Conservation (phyloP, 2,113 vertebrate species). For the Typhlomys cinereus region DNA sequence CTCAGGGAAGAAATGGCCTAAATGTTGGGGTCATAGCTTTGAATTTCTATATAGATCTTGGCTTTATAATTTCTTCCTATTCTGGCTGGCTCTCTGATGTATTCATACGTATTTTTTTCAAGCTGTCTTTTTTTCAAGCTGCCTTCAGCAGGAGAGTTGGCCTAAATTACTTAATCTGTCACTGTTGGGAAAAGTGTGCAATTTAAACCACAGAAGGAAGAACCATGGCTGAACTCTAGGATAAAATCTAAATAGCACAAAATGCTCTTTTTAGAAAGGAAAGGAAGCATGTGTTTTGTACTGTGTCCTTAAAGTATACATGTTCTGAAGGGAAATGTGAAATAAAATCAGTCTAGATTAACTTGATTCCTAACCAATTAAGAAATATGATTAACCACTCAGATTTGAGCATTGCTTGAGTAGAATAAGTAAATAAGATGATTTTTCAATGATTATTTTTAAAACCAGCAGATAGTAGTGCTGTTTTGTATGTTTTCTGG, state of each 20-base stretch:
- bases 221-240: slow-evolving; percentile 1
- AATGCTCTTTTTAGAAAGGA: slow-evolving; percentile 36
- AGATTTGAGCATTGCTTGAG: not conserved
- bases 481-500: slow-evolving; percentile 41
- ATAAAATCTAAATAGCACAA: slow-evolving; percentile 22
- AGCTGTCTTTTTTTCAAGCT: slow-evolving; percentile 38
- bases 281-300: not conserved
- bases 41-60: slow-evolving; percentile 64
- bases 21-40: slow-evolving; percentile 54
- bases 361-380: slow-evolving; percentile 11
- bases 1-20: slow-evolving; percentile 65
- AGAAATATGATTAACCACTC: slow-evolving; percentile 34
- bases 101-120: slow-evolving; percentile 45
- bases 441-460: slow-evolving; percentile 46
- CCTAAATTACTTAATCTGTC: slow-evolving; percentile 56
- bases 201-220: slow-evolving; percentile 52
- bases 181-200: slow-evolving; percentile 24
- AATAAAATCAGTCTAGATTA: slow-evolving; percentile 31
- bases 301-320: slow-evolving; percentile 38
- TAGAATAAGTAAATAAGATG: slow-evolving; percentile 40
- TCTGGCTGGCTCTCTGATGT: slow-evolving; percentile 51
- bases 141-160: slow-evolving; percentile 52
- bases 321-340: slow-evolving; percentile 17
- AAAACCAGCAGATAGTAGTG: not conserved
- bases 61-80: slow-evolving; percentile 28